Conservation (phyloP, 2,888 invertebrate genomes). For the Caradrina clavipalpis region DNA sequence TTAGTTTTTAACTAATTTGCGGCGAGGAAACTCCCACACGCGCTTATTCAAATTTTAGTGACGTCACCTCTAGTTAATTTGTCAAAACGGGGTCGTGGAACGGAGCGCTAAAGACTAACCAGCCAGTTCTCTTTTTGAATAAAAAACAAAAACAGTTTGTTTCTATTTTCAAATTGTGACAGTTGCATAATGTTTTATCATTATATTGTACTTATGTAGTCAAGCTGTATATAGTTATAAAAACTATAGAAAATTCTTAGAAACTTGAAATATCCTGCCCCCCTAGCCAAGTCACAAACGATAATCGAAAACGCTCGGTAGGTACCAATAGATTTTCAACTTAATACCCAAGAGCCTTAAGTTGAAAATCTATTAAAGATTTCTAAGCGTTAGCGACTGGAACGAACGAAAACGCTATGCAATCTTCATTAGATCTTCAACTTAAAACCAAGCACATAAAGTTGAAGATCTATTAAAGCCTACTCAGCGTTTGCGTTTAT, state of each 20-base stretch:
- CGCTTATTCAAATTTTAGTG: constrained; percentile 61
- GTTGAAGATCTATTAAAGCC: too few species aligned
- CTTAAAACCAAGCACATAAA: too few species aligned
- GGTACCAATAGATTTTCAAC: too few species aligned
- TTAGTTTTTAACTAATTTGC: constrained; percentile 56
- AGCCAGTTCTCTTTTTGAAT: constrained; percentile 5
- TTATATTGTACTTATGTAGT: neutral
- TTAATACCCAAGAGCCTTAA: too few species aligned
- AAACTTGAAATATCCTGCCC: constrained; percentile 1
- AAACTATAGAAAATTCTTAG: neutral
- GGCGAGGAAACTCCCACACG: constrained; percentile 59
- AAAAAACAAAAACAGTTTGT: constrained; percentile 11
- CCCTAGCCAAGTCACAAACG: too few species aligned
- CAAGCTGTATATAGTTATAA: neutral
- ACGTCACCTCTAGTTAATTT: constrained; percentile 56
- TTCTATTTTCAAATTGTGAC: constrained; percentile 9
- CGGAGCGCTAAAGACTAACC: constrained; percentile 14
- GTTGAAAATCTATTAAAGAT: too few species aligned
- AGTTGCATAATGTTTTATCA: constrained; percentile 9
- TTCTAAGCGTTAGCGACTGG: too few species aligned
- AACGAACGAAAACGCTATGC: too few species aligned
- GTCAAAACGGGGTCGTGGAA: constrained; percentile 60
- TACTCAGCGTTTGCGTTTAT: too few species aligned
- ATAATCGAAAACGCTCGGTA: too few species aligned
- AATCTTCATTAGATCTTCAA: too few species aligned